Evolutionary conservation across 2,113 vertebrate species (phyloP), one percentile per base, ranked within the genome.

Genomic region (Odocoileus hemionus): DNA sequence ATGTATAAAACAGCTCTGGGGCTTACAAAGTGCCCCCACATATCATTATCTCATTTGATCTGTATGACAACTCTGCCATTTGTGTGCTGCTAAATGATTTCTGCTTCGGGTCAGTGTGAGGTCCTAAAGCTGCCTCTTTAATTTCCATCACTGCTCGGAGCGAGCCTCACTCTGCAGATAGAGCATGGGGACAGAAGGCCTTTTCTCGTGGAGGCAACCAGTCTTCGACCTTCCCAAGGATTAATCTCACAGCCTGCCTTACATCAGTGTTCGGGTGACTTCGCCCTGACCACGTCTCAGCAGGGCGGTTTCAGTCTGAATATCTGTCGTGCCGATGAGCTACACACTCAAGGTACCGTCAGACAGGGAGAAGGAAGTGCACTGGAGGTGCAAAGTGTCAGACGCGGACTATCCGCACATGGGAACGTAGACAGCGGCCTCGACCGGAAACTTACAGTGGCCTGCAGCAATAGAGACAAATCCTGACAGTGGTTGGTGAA

Each of bases 1-100:
- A 26, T 67, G 70, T 83, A n/a, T 55, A 52, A 61, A 85, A n/a
- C 17, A 21, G 47, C 64, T 76, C 67, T 78, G n/a, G 47, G 61
- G 85, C 78, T 94, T 60, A 84, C 89, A 88, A 26, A 97, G 89
- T 13, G 33, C 74, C 30, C 89, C 70, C 88, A 91, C 76, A 88
- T 43, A 76, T 80, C 91, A 95, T 97, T 93, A 97, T 95, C 95
- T 97, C 97, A 96, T 93, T 86, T 61, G 85, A 95, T 92, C 95
- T 96, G 54, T 82, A 50, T 70, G 83, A 89, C 70, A 89, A 5
- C 84, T 83, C 55, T 96, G 88, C 85, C 80, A 36, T 86, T 84
- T 90, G 84, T 82, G 85, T 93, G 82, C 96, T 55, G 58, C 86
- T 47, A 39, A 85, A 50, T 98, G 89, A 97, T 97, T 97, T 97